phyloP scores from a whole-genome alignment of 2,888 invertebrate species.

The Prosapia bicincta region DNA sequence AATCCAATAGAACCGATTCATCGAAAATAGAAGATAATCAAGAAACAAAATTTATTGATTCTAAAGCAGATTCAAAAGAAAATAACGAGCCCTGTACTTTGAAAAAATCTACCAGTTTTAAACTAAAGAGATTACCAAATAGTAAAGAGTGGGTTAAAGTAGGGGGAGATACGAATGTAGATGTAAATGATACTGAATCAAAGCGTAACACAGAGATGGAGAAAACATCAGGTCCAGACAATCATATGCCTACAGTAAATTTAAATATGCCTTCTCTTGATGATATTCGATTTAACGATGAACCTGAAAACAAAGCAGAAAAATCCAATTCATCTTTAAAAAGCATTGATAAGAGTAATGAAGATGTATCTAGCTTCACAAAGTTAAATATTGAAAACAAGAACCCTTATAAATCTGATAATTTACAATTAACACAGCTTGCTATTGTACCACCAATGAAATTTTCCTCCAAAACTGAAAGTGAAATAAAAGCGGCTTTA shows the following conservation, averaged over 20 bases:
- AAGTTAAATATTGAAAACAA: not conserved
- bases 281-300: conserved; percentile 16
- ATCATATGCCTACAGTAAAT: not conserved
- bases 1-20: not conserved
- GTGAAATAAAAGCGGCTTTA: not conserved
- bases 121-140: conserved; percentile 20
- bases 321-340: not conserved
- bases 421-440: conserved; percentile 7
- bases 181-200: not conserved
- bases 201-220: not conserved
- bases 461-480: not conserved
- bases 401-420: not conserved
- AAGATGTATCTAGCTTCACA: not conserved
- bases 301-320: not conserved
- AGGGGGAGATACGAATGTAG: not conserved
- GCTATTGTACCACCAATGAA: conserved; percentile 23
- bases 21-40: not conserved
- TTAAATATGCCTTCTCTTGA: conserved; percentile 23
- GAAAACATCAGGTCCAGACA: not conserved
- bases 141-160: conserved; percentile 16
- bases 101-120: conserved; percentile 22
- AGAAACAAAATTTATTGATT: not conserved
- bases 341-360: not conserved
- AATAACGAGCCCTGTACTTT: not conserved
- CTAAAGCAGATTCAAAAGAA: conserved; percentile 4